Percentiles rank a stretch among this genome's conserved stretches.
Evolutionary conservation across 2,888 invertebrate genomes (phyloP).

Genomic region (Halocaridina rubra): DNA sequence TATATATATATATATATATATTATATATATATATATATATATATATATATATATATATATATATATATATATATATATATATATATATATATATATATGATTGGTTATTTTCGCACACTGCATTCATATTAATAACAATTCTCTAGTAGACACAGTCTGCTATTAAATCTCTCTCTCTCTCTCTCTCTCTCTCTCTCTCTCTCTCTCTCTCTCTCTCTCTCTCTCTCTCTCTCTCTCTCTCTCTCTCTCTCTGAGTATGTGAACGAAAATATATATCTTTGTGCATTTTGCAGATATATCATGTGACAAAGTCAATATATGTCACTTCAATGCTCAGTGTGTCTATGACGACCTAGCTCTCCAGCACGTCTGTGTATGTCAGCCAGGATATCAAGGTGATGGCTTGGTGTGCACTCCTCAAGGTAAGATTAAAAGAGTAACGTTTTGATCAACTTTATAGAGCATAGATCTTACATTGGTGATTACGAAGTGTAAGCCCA

Average conservation of each 20-base stretch:
- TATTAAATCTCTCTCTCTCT: too few relatives aligned
- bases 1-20: neutral
- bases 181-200: too few relatives aligned
- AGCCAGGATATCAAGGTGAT: constrained; percentile 73
- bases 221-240: too few relatives aligned
- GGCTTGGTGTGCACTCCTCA: constrained; percentile 68
- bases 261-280: too few relatives aligned
- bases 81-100: neutral
- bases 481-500: too few relatives aligned
- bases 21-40: constrained; percentile 6
- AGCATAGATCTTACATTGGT: too few relatives aligned
- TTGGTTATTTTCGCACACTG: too few relatives aligned
- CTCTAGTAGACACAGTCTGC: too few relatives aligned
- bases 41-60: neutral
- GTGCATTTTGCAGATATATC: constrained; percentile 66
- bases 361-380: constrained; percentile 71
- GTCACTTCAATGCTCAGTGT: constrained; percentile 86
- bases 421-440: constrained; percentile 18
- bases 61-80: neutral
- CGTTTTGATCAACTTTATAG: too few relatives aligned
- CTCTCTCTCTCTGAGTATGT: too few relatives aligned
- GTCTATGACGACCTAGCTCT: constrained; percentile 68
- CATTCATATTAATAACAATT: too few relatives aligned
- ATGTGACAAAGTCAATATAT: constrained; percentile 72
- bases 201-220: too few relatives aligned